These are phyloP conservation scores for Patella ulyssiponensis DNA, from an alignment of 2,888 invertebrate genomes.

Conservation along the genomic window DNA sequence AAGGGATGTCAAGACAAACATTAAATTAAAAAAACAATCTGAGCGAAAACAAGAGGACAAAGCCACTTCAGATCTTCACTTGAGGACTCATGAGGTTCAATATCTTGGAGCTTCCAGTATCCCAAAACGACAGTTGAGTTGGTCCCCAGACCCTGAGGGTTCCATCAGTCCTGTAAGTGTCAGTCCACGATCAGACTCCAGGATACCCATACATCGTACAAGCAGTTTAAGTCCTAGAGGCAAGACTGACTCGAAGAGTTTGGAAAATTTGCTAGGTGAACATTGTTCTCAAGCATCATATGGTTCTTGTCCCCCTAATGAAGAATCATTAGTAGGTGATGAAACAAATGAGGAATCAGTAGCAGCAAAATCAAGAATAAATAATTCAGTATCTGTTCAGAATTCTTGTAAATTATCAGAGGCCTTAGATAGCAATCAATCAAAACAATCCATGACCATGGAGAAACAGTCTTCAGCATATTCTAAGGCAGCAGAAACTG, in stretches of 20 bases:
- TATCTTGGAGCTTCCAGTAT: too few relatives aligned
- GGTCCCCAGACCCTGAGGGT: neutral
- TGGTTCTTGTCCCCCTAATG: neutral
- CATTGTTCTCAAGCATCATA: neutral
- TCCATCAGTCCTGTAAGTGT: neutral
- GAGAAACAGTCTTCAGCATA: too few relatives aligned
- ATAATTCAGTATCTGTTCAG: neutral
- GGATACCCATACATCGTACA: neutral
- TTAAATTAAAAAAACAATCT: too few relatives aligned
- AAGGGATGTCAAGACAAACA: too few relatives aligned
- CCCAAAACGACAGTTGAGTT: neutral
- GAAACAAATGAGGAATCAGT: neutral
- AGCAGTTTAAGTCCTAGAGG: conserved; percentile 1
- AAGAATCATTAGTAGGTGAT: neutral
- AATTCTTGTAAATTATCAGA: neutral
- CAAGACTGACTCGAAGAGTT: neutral
- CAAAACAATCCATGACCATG: neutral
- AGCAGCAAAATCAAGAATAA: neutral
- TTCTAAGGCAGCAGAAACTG: neutral
- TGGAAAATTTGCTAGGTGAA: neutral
- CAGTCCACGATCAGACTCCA: neutral
- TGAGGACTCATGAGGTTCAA: too few relatives aligned
- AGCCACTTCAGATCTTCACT: too few relatives aligned
- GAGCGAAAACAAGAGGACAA: too few relatives aligned
- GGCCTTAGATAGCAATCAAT: neutral